These are phyloP conservation scores for Poecilia gillii DNA, from an alignment of 2,797 vertebrate genomes.

Conservation along the genomic window DNA sequence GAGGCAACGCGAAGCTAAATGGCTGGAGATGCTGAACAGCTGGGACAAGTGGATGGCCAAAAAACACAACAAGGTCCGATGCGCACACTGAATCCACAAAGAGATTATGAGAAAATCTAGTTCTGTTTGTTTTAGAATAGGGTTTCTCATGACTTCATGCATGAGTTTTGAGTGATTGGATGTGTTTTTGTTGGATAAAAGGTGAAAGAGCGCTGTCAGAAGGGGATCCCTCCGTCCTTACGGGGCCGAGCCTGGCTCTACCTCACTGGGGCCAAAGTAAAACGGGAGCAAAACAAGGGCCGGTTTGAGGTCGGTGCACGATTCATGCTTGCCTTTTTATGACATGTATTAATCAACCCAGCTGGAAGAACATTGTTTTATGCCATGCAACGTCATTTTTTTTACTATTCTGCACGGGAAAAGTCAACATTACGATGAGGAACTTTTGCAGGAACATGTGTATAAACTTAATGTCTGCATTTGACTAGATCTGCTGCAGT, in stretches of 20 bases:
- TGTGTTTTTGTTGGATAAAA: conserved; percentile 59
- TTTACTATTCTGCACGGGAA: background rate
- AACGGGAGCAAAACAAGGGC: conserved; percentile 88
- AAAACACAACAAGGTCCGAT: conserved; percentile 92
- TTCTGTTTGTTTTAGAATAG: background rate
- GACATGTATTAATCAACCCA: background rate
- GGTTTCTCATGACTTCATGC: background rate
- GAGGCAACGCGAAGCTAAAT: conserved; percentile 93
- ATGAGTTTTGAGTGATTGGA: background rate
- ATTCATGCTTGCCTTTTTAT: conserved; percentile 7
- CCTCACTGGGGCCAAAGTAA: conserved; percentile 93
- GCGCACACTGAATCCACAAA: background rate
- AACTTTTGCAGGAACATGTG: background rate
- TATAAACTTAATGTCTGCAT: background rate
- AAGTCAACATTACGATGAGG: background rate
- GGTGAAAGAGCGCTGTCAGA: conserved; percentile 96
- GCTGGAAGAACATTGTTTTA: background rate
- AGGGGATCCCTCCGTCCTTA: conserved; percentile 94
- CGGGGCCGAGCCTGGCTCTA: conserved; percentile 97
- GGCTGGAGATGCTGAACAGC: conserved; percentile 98
- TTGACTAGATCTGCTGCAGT: background rate
- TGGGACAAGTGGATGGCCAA: conserved; percentile 99
- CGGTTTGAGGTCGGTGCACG: conserved; percentile 87
- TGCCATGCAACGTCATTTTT: background rate
- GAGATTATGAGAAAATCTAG: background rate